Evolutionary conservation across 2,888 invertebrate genomes (phyloP).

Genomic region (Tachina grossa): DNA sequence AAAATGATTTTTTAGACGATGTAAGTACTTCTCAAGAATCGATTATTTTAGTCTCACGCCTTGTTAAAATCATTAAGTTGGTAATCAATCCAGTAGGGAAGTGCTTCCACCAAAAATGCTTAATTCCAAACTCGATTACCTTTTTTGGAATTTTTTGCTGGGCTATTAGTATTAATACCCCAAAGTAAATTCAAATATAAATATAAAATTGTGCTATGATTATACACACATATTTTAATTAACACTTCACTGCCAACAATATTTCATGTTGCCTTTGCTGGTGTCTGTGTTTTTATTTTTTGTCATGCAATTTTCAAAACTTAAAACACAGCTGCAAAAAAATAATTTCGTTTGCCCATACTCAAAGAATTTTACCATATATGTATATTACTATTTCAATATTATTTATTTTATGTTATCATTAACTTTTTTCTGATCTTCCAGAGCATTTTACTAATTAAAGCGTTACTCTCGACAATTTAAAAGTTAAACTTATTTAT

Average conservation of each 20-base stretch:
- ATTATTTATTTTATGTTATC: too few relatives aligned
- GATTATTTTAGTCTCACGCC: too few relatives aligned
- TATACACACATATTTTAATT: conserved; percentile 50
- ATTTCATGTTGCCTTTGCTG: conserved; percentile 16
- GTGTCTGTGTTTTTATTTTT: neutral
- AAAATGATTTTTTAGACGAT: too few relatives aligned
- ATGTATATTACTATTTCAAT: neutral
- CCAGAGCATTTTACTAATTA: too few relatives aligned
- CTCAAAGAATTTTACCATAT: conserved; percentile 4
- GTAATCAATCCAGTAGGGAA: too few relatives aligned
- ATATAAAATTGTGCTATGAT: conserved; percentile 7
- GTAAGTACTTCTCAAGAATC: too few relatives aligned
- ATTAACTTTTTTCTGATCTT: too few relatives aligned
- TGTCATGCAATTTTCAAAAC: conserved; percentile 50
- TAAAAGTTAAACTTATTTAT: neutral
- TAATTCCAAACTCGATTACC: too few relatives aligned
- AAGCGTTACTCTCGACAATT: neutral
- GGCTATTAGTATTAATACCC: too few relatives aligned
- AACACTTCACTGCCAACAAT: conserved; percentile 60
- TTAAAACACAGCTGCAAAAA: conserved; percentile 56
- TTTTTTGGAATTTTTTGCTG: too few relatives aligned
- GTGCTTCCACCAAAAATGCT: too few relatives aligned
- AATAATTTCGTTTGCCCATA: neutral
- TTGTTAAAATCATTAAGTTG: too few relatives aligned
- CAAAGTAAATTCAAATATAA: neutral